phyloP scores from a whole-genome alignment of 2,113 vertebrate genomes.

The Pachycephala philippinensis region DNA sequence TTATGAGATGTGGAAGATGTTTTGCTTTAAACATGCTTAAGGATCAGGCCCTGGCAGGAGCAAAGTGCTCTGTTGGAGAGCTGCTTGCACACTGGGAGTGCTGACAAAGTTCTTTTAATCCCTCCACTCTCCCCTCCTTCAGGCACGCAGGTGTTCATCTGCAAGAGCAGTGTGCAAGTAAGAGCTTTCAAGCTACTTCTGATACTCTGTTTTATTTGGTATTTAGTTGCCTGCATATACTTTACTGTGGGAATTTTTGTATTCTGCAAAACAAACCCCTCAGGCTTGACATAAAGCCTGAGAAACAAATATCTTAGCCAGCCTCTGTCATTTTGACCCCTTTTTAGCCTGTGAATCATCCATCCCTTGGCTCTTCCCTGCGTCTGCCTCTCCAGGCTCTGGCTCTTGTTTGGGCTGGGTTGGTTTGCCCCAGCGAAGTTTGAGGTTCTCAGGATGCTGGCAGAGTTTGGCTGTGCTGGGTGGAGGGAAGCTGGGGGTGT shows the following conservation, averaged over 20 bases:
- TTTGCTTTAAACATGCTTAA: background rate
- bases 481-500: background rate
- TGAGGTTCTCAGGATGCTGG: background rate
- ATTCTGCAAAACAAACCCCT: background rate
- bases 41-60: background rate
- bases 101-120: background rate
- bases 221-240: background rate
- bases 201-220: background rate
- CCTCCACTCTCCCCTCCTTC: background rate
- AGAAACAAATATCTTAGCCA: background rate
- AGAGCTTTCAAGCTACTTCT: background rate
- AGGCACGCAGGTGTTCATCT: background rate
- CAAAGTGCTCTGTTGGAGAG: background rate
- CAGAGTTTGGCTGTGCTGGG: background rate
- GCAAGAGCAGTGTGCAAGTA: background rate
- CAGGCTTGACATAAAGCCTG: background rate
- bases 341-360: conserved; percentile 31
- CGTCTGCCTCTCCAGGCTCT: background rate
- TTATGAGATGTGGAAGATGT: background rate
- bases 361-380: background rate
- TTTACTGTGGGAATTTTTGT: background rate
- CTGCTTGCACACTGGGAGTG: background rate
- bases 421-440: background rate
- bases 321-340: background rate
- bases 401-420: background rate